These are phyloP conservation scores for Lasioglossum villosulum DNA, from an alignment of 2,888 invertebrate genomes.

Conservation along the genomic window DNA sequence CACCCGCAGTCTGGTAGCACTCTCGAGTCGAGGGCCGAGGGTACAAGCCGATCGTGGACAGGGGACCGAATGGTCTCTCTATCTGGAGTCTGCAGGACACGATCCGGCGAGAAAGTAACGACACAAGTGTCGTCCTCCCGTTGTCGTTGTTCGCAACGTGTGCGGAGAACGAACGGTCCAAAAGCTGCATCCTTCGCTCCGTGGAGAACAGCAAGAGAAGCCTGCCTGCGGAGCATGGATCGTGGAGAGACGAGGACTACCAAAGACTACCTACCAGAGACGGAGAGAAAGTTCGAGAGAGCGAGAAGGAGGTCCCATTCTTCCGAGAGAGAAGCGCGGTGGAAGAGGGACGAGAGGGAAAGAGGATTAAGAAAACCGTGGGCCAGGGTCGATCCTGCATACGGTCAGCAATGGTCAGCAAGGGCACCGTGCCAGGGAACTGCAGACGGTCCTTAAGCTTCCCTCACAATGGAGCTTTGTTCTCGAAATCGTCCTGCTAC, in stretches of 20 bases:
- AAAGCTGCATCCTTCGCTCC: conserved; percentile 12
- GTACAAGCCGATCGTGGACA: not conserved
- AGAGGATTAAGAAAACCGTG: conserved; percentile 66
- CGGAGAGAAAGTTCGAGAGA: not conserved
- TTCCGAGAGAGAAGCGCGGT: conserved; percentile 15
- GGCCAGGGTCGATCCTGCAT: conserved; percentile 75
- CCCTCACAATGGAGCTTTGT: conserved; percentile 55
- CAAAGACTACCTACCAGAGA: not conserved
- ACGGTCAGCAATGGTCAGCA: conserved; percentile 74
- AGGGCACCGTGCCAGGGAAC: conserved; percentile 74
- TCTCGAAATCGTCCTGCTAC: not conserved
- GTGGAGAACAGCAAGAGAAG: not conserved
- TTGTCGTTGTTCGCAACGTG: conserved; percentile 53
- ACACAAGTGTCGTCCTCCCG: conserved; percentile 59
- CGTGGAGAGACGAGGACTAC: not conserved
- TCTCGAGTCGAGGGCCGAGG: not conserved
- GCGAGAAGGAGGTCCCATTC: conserved; percentile 15
- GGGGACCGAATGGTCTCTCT: conserved; percentile 24
- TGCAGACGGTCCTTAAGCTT: conserved; percentile 65
- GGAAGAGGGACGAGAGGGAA: conserved; percentile 37
- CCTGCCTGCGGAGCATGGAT: not conserved
- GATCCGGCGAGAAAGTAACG: conserved; percentile 51
- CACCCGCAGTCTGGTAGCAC: not conserved
- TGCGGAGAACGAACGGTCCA: not conserved
- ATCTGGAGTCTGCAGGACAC: conserved; percentile 33